Base-by-base conservation (phyloP, 2,113 vertebrate genomes). In the Phalacrocorax aristotelis region DNA sequence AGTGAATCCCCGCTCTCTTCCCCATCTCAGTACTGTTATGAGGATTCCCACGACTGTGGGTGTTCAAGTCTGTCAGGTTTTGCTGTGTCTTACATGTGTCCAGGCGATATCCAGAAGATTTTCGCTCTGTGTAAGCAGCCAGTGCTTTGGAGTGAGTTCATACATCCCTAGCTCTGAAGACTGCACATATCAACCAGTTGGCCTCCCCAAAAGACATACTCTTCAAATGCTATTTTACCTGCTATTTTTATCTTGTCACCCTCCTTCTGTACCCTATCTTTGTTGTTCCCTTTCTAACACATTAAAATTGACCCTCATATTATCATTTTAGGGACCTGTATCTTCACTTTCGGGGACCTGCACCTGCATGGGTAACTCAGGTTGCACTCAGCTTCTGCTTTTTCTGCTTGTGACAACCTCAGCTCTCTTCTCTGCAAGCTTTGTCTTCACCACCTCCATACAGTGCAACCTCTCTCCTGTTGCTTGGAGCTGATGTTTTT, bases 1-100 rank as follows among this genome's bases (percentile, higher is more conserved):
- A 65, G 13, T 1, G 5, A 83, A 14, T 1, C 17, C 6, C 26
- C 5, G 0, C 20, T 26, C 19, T 30, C 21, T 40, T 8, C 1
- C 7, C 4, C 7, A 1, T 85, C 48, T 68, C 40, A 44, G 75
- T 2, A 3, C 84, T 68, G 15, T 58, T 71, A 68, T 4, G 57
- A 85, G 66, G 48, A 85, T 68, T 68, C 17, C 62, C 15, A 8
- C 48, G 13, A 26, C 27, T 49, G 15, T 34, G 18, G 23, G 11
- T 36, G 19, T 52, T 52, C 52, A 62, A 27, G 15, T 52, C 52
- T 48, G 19, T 19, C 46, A 34, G 42, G 48, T 82, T 76, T 87
- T 68, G 44, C 25, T 52, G 38, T 60, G 5, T 48, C 9, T 72
- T 34, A 12, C 8, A 2, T 8, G 6, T 65, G 17, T 70, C 30